A percentile compares a stretch with the other conserved stretches of the same genome.
These are phyloP conservation scores for Dolichopus griseipennis DNA, from an alignment of 2,888 invertebrate genomes.

Conservation along the genomic window DNA sequence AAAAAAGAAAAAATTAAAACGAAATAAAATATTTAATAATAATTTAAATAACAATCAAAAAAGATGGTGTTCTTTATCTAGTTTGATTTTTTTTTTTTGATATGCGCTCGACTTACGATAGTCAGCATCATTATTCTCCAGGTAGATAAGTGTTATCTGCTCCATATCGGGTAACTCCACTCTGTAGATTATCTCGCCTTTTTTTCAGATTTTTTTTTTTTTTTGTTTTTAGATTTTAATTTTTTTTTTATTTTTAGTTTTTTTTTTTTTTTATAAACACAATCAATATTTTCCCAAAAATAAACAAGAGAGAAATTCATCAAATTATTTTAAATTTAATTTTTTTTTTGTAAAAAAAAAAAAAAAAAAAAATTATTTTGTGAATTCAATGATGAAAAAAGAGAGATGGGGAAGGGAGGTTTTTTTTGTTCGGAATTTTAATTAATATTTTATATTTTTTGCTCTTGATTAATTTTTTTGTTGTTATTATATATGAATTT, in stretches of 20 bases:
- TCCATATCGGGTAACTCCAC: conserved; percentile 90
- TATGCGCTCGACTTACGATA: conserved; percentile 45
- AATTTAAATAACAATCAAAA: not conserved
- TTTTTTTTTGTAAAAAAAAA: conserved; percentile 17
- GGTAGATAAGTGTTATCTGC: conserved; percentile 88
- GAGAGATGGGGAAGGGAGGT: conserved; percentile 19
- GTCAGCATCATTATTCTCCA: conserved; percentile 64
- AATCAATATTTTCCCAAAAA: conserved; percentile 1
- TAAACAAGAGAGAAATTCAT: conserved; percentile 21
- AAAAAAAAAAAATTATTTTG: conserved; percentile 23
- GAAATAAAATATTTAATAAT: too few relatives aligned
- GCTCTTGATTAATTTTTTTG: not conserved
- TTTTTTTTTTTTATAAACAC: conserved; percentile 14
- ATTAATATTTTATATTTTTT: not conserved
- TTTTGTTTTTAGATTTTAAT: conserved; percentile 17
- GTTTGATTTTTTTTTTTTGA: conserved; percentile 31
- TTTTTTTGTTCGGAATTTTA: conserved; percentile 10
- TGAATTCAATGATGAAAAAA: conserved; percentile 23
- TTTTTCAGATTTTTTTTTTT: conserved; percentile 28
- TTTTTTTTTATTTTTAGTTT: not conserved
- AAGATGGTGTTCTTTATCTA: conserved; percentile 19
- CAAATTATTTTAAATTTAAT: not conserved
- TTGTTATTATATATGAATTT: not conserved
- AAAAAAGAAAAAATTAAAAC: not conserved
- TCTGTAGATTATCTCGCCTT: conserved; percentile 85